A percentile compares a stretch with the other conserved stretches of the same genome.
Evolutionary conservation across 2,888 invertebrate species (phyloP).

Genomic region (Pyrrhosoma nymphula): DNA sequence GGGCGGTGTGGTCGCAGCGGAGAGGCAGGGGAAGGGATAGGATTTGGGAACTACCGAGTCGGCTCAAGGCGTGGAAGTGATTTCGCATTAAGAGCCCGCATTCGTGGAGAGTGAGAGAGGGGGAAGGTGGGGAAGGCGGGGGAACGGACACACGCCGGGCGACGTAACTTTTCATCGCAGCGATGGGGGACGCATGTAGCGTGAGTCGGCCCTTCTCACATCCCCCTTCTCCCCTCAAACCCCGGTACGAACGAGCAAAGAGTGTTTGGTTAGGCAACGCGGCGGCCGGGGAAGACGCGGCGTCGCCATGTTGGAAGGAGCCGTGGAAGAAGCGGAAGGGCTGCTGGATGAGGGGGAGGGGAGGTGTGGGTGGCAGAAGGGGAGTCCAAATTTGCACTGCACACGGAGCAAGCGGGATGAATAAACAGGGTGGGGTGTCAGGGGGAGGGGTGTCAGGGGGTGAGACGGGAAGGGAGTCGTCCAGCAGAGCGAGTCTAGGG

Average conservation of each 20-base stretch:
- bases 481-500: background rate
- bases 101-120: too few species aligned
- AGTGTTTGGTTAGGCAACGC: background rate
- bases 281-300: background rate
- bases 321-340: background rate
- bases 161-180: background rate
- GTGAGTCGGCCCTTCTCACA: background rate
- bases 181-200: background rate
- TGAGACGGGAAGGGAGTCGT: too few species aligned
- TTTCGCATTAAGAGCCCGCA: too few species aligned
- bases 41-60: too few species aligned
- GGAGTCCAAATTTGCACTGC: constrained; percentile 1
- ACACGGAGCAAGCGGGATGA: background rate
- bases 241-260: background rate
- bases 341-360: background rate
- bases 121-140: too few species aligned
- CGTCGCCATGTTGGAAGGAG: background rate
- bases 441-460: background rate
- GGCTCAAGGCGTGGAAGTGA: too few species aligned
- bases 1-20: too few species aligned
- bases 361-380: background rate
- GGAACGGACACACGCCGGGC: background rate
- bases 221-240: background rate
- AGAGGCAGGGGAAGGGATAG: too few species aligned
- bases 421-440: constrained; percentile 18